Base-by-base conservation (phyloP, 2,113 vertebrate species). In the Fregata magnificens region DNA sequence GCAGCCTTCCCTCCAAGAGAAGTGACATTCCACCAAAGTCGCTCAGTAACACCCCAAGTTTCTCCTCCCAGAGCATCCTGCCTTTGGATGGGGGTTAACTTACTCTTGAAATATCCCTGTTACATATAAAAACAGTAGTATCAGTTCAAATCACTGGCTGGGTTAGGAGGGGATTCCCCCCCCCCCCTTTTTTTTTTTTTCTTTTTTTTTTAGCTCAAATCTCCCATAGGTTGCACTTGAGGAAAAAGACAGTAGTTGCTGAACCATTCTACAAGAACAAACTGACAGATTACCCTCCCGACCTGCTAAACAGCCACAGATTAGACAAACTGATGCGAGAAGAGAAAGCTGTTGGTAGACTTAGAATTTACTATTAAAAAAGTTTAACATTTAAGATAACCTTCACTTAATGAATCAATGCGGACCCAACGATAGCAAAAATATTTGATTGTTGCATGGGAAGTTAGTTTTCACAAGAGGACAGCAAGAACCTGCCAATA, bases 371-470 rank as follows among this genome's bases (percentile, higher is more conserved):
- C 9, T 38, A 17, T 62, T 67, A 50, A 40, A 13, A 29, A 40
- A 36, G 25, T 32, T 76, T 6, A n/a, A 25, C 25, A 47, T 47
- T 77, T 42, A 10, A 77, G 19, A 50, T 7, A 69, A 31, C 17
- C 42, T 74, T 52, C 49, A 45, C 22, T 59, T 53, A 36, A 7
- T 2, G 29, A 77, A 66, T 36, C 44, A 49, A 18, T 17, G 28
- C 49, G n/a, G n/a, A n/a, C n/a, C 45, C 45, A 45, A 45, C 19
- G 45, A 19, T 19, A 45, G 45, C 45, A 47, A 47, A 58, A 56
- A 17, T 3, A 49, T 0, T 5, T 18, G 9, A 24, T 52, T 17
- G 2, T 20, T 16, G n/a, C 40, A 31, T 0, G 2, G 42, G 28
- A 67, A 66, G 6, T 16, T 11, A 28, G 15, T 18, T 70, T 42